A percentile compares a stretch with the other conserved stretches of the same genome.
Conservation (phyloP, 35 echinoderm and acorn worm species). For the Stichopus chloronotus region DNA sequence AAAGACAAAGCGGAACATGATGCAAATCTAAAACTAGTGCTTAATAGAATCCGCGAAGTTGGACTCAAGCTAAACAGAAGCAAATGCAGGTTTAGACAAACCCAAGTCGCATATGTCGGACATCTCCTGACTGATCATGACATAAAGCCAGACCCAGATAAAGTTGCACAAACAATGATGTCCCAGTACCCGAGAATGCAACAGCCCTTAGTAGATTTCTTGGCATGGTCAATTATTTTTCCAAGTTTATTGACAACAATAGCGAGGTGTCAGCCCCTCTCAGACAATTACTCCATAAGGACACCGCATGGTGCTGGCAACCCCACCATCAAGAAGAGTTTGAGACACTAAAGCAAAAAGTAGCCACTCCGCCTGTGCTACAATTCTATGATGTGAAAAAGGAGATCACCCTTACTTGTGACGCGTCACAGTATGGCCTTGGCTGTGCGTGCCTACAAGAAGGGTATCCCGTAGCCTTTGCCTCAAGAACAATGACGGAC, state of each 20-base stretch:
- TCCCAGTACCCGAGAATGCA: slow-evolving; percentile 57
- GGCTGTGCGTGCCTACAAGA: slow-evolving; percentile 68
- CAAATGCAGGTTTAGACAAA: slow-evolving; percentile 67
- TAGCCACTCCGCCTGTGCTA: slow-evolving; percentile 54
- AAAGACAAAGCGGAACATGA: slow-evolving; percentile 50
- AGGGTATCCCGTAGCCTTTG: slow-evolving; percentile 57
- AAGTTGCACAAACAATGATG: slow-evolving; percentile 60
- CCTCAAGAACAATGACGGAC: slow-evolving; percentile 34
- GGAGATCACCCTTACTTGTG: slow-evolving; percentile 67
- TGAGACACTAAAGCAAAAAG: slow-evolving; percentile 31
- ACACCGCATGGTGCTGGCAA: slow-evolving; percentile 53
- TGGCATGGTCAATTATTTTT: slow-evolving; percentile 69
- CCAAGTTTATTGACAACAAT: slow-evolving; percentile 16
- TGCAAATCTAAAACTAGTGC: slow-evolving; percentile 42
- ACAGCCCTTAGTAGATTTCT: slow-evolving; percentile 59
- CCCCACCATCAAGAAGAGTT: slow-evolving; percentile 46
- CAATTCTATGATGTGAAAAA: slow-evolving; percentile 63
- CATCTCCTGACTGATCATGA: slow-evolving; percentile 68
- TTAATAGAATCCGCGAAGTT: slow-evolving; percentile 47
- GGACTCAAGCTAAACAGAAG: slow-evolving; percentile 5
- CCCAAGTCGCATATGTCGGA: slow-evolving; percentile 60
- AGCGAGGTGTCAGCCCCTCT: slow-evolving; percentile 61
- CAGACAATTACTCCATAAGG: slow-evolving; percentile 53
- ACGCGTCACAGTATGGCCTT: slow-evolving; percentile 67
- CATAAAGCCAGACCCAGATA: slow-evolving; percentile 59